Percentiles rank a stretch among this genome's conserved stretches.
Evolutionary conservation across 2,888 invertebrate species (phyloP).

Genomic region (Pristionchus arcanus): DNA sequence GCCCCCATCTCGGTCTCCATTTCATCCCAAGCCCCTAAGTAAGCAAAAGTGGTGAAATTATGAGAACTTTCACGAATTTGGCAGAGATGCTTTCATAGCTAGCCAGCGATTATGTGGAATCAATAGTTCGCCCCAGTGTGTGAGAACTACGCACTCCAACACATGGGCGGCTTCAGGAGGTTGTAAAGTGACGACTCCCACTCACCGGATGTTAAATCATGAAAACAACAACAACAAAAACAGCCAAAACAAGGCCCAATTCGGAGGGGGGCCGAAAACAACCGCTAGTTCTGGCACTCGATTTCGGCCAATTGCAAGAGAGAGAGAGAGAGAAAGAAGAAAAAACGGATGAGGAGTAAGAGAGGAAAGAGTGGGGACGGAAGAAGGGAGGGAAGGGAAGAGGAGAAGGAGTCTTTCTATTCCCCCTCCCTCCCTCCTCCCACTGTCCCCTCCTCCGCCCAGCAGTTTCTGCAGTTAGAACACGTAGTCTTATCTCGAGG

Average conservation of each 20-base stretch:
- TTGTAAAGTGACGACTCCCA: neutral
- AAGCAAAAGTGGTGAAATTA: no score
- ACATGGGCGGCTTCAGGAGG: neutral
- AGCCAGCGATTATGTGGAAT: no score
- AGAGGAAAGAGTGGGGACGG: neutral
- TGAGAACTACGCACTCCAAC: neutral
- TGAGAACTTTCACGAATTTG: no score
- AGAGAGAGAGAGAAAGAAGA: neutral
- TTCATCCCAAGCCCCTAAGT: no score
- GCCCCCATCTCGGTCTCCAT: no score
- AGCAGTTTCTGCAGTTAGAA: neutral
- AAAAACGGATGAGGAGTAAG: neutral
- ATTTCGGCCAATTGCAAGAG: neutral
- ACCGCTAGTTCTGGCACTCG: neutral
- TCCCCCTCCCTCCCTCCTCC: neutral
- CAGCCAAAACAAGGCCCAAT: neutral
- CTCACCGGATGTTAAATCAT: neutral
- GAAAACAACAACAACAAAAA: neutral
- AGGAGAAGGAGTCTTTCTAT: neutral
- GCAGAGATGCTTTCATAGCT: no score
- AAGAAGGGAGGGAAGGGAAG: neutral
- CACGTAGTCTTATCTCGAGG: constrained; percentile 5
- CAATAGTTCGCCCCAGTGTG: neutral
- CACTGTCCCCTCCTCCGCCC: neutral
- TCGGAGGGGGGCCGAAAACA: neutral